Conservation (phyloP, 2,113 vertebrate genomes). For the Capra hircus region DNA sequence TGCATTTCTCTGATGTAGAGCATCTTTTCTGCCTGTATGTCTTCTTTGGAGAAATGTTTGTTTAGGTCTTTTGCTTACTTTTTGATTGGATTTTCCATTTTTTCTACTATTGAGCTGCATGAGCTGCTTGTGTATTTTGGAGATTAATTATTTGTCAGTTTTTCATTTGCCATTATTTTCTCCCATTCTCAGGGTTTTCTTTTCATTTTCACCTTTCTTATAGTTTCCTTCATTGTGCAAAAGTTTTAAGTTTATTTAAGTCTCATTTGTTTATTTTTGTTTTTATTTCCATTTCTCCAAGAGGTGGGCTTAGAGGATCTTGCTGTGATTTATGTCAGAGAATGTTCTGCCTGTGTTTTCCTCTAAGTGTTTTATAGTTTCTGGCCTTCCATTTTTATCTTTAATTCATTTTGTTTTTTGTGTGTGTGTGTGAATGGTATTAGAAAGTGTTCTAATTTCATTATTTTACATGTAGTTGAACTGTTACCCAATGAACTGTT, state of each 20-base stretch:
- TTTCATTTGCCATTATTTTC: not conserved
- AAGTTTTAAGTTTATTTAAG: not conserved
- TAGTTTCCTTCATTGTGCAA: not conserved
- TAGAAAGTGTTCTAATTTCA: not conserved
- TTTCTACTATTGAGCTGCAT: not conserved
- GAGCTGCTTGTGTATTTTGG: not conserved
- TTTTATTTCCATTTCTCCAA: not conserved
- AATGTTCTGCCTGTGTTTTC: not conserved
- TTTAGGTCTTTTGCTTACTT: not conserved
- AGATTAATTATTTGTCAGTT: not conserved
- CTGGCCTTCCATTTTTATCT: not conserved
- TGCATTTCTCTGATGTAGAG: not conserved
- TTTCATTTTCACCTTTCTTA: not conserved
- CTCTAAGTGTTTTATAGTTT: not conserved
- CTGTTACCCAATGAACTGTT: too few relatives aligned
- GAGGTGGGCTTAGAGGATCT: not conserved
- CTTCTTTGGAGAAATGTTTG: not conserved
- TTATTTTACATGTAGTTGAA: not conserved
- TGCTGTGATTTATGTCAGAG: not conserved
- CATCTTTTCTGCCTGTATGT: not conserved
- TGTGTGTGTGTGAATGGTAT: not conserved
- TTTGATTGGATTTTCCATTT: not conserved
- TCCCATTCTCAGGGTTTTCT: not conserved
- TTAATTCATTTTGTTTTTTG: not conserved
- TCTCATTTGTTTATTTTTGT: not conserved